Evolutionary conservation across 2,888 invertebrate genomes (phyloP).

Genomic region (Antheraea yamamai): DNA sequence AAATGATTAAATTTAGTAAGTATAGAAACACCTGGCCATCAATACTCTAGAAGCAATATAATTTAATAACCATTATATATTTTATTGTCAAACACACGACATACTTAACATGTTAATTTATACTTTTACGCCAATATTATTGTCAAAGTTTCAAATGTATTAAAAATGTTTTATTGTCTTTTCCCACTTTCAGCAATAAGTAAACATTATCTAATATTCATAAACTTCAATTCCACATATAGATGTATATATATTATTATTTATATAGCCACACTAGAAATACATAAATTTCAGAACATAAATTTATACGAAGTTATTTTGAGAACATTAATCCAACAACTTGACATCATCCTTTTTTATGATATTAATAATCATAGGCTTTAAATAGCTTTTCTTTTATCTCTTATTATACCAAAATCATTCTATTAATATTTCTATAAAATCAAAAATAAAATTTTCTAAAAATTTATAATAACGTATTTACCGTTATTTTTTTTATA

Average conservation of each 20-base stretch:
- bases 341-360: neutral
- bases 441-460: too few species aligned
- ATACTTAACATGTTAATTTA: conserved; percentile 37
- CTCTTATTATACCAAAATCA: too few species aligned
- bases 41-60: conserved; percentile 24
- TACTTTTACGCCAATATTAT: conserved; percentile 40
- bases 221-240: conserved; percentile 29
- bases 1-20: conserved; percentile 22
- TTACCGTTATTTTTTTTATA: too few species aligned
- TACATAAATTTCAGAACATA: neutral
- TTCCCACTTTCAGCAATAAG: neutral
- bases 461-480: too few species aligned
- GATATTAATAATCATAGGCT: too few species aligned
- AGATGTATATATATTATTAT: conserved; percentile 24
- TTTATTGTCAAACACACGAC: conserved; percentile 57
- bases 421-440: too few species aligned
- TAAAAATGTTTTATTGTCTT: conserved; percentile 20
- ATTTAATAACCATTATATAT: conserved; percentile 21
- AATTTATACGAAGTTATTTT: neutral
- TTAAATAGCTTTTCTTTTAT: too few species aligned
- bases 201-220: conserved; percentile 1
- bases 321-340: neutral
- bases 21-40: conserved; percentile 15
- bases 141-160: conserved; percentile 51
- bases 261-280: conserved; percentile 17